Evolutionary conservation across 1,140 invertebrate species (phyloP).

Genomic region (Danaus plexippus): DNA sequence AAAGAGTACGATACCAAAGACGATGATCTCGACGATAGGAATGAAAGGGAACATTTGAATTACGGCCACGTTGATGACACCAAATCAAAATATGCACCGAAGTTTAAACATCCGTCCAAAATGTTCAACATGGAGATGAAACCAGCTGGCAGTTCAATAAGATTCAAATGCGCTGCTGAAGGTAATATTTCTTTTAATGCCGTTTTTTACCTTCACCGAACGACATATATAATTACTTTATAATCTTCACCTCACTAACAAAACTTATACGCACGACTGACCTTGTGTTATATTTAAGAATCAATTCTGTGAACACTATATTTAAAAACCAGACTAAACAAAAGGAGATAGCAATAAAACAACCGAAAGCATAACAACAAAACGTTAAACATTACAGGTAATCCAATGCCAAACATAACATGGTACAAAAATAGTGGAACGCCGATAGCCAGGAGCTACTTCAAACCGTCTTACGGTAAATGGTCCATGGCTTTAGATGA

Average conservation of each 20-base stretch:
- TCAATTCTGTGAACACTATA: not conserved
- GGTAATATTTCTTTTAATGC: conserved; percentile 26
- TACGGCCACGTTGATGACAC: conserved; percentile 54
- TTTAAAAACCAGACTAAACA: conserved; percentile 15
- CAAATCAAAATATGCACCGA: conserved; percentile 48
- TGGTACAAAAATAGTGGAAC: conserved; percentile 83
- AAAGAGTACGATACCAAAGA: conserved; percentile 50
- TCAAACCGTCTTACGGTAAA: conserved; percentile 73
- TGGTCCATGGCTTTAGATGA: conserved; percentile 83
- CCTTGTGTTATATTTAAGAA: no score
- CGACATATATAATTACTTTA: no score
- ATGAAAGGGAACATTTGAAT: conserved; percentile 51
- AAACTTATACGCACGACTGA: no score
- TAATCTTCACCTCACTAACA: no score
- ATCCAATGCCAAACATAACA: conserved; percentile 82
- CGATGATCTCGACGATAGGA: conserved; percentile 53
- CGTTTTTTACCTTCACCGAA: no score
- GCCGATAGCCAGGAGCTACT: conserved; percentile 73
- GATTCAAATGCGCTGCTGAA: conserved; percentile 64
- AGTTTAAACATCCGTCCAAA: conserved; percentile 63
- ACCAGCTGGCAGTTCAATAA: conserved; percentile 61
- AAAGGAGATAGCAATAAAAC: conserved; percentile 4
- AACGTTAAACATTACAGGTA: conserved; percentile 67
- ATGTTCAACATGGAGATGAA: conserved; percentile 61
- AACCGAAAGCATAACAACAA: conserved; percentile 1